Conservation (phyloP, 2,797 vertebrate species). For the Sarcoramphus papa region DNA sequence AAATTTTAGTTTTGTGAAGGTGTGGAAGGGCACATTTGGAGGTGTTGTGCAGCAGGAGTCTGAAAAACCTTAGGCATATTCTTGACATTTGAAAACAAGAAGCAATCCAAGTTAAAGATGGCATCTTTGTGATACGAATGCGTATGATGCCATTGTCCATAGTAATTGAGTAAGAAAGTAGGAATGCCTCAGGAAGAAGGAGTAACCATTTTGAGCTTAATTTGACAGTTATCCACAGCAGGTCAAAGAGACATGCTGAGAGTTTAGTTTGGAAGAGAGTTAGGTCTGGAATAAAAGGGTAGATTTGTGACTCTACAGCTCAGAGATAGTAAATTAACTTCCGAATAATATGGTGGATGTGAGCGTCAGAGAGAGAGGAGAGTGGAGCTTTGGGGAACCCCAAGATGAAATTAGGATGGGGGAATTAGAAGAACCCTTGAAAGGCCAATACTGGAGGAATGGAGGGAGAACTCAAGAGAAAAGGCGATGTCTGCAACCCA, state of each 20-base stretch:
- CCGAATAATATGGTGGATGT: not conserved
- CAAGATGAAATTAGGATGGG: not conserved
- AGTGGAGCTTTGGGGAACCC: not conserved
- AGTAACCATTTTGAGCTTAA: not conserved
- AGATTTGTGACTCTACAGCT: not conserved
- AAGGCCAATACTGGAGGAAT: not conserved
- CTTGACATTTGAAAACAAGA: not conserved
- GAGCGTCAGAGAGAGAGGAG: not conserved
- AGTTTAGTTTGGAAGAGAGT: not conserved
- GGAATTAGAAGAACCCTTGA: not conserved
- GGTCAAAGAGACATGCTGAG: not conserved
- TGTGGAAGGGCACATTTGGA: not conserved
- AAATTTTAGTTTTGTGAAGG: not conserved
- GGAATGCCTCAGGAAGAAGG: not conserved
- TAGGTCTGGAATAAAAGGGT: not conserved
- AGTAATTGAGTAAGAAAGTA: not conserved
- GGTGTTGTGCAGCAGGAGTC: not conserved
- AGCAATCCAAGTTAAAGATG: not conserved
- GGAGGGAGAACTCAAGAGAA: not conserved
- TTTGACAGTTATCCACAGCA: not conserved
- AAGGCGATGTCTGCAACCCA: not conserved
- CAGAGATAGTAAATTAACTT: not conserved
- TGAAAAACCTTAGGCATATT: not conserved
- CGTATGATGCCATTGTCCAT: not conserved
- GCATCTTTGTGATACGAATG: not conserved